Evolutionary conservation across 1,140 invertebrate species (phyloP).

Genomic region (Leptestheria dahalacensis): DNA sequence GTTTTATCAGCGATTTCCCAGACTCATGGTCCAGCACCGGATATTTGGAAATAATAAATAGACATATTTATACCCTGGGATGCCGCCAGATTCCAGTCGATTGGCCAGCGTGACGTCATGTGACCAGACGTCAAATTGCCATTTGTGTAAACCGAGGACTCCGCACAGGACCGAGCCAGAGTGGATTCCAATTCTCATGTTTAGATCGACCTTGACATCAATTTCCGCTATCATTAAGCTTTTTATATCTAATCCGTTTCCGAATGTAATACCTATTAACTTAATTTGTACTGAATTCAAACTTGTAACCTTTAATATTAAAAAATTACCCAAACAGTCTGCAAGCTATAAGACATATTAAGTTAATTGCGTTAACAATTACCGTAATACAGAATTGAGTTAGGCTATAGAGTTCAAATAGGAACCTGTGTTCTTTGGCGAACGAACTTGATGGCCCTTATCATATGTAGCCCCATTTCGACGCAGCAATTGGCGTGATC

Average conservation of each 20-base stretch:
- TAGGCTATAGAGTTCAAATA: neutral
- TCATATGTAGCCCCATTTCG: slow-evolving; percentile 95
- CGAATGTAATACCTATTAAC: neutral
- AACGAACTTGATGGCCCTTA: slow-evolving; percentile 75
- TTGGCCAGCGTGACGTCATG: slow-evolving; percentile 97
- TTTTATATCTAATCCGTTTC: neutral
- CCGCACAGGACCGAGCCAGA: slow-evolving; percentile 87
- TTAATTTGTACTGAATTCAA: too few species aligned
- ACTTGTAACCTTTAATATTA: too few species aligned
- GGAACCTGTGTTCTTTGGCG: slow-evolving; percentile 59
- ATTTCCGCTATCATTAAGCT: neutral
- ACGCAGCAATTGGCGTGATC: slow-evolving; percentile 92
- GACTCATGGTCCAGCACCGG: too few species aligned
- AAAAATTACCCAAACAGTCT: too few species aligned
- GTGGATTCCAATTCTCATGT: slow-evolving; percentile 93
- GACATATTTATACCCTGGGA: slow-evolving; percentile 64
- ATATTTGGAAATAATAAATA: too few species aligned
- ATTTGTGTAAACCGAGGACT: slow-evolving; percentile 70
- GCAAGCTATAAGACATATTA: too few species aligned
- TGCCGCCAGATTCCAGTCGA: slow-evolving; percentile 87
- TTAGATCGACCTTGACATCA: slow-evolving; percentile 55
- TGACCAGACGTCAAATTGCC: slow-evolving; percentile 98
- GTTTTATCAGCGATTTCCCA: too few species aligned
- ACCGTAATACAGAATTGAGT: neutral
- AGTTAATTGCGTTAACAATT: too few species aligned